These are phyloP conservation scores for Melanostigma gelatinosum DNA, from an alignment of 2,113 vertebrate species.

Conservation along the genomic window DNA sequence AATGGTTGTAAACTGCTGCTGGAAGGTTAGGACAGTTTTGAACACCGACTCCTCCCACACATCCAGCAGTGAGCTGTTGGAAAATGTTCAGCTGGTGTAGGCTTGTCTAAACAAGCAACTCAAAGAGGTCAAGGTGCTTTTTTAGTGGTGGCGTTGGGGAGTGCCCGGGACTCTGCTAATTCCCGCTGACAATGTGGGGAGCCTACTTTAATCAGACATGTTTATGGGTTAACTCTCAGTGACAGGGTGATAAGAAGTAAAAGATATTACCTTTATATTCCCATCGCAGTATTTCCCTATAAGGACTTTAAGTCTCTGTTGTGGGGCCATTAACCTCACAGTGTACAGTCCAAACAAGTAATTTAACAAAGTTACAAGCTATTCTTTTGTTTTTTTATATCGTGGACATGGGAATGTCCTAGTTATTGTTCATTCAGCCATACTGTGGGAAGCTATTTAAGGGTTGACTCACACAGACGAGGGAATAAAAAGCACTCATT, in stretches of 20 bases:
- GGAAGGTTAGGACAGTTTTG: slow-evolving; percentile 17
- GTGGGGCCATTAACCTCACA: neutral
- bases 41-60: slow-evolving; percentile 31
- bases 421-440: neutral
- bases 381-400: neutral
- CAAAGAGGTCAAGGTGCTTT: slow-evolving; percentile 6
- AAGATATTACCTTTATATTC: neutral
- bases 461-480: neutral
- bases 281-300: neutral
- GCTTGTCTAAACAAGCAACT: slow-evolving; percentile 30
- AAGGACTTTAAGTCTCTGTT: neutral
- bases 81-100: slow-evolving; percentile 19
- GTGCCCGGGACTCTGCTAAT: slow-evolving; percentile 9
- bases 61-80: slow-evolving; percentile 6
- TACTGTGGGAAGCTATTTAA: no score
- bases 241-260: neutral
- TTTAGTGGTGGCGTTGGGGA: slow-evolving; percentile 3
- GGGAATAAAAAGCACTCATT: neutral
- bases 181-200: neutral
- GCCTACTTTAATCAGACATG: neutral
- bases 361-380: neutral
- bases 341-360: neutral
- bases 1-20: slow-evolving; percentile 34
- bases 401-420: neutral
- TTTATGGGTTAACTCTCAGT: slow-evolving; percentile 1